A percentile compares a stretch with the other conserved stretches of the same genome.
These are phyloP conservation scores for Neomicropteryx cornuta DNA, from an alignment of 1,140 invertebrate species.

Conservation along the genomic window DNA sequence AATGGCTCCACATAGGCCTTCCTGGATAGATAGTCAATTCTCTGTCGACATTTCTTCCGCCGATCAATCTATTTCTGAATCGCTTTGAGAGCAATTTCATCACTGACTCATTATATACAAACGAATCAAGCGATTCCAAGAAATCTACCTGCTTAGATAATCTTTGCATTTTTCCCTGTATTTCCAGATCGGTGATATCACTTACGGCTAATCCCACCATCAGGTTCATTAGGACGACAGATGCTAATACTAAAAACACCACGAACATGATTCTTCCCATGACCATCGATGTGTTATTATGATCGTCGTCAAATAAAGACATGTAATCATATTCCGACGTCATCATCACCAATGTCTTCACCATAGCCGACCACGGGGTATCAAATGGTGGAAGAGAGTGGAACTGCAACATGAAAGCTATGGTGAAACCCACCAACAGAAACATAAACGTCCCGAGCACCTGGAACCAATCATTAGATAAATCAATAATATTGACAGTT, in stretches of 20 bases:
- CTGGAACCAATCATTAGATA: too few species aligned
- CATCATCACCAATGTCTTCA: constrained; percentile 46
- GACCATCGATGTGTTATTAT: constrained; percentile 21
- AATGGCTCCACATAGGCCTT: constrained; percentile 23
- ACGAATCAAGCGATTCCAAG: constrained; percentile 29
- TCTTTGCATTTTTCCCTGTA: constrained; percentile 36
- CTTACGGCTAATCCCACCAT: constrained; percentile 52
- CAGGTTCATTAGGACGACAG: constrained; percentile 51
- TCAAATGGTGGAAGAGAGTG: constrained; percentile 30
- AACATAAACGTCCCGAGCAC: constrained; percentile 35
- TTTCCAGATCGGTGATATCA: constrained; percentile 47
- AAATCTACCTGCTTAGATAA: constrained; percentile 36
- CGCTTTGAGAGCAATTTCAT: constrained; percentile 21
- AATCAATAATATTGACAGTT: too few species aligned
- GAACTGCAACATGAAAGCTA: constrained; percentile 43
- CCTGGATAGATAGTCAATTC: constrained; percentile 23
- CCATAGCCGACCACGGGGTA: constrained; percentile 32
- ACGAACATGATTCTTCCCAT: constrained; percentile 44
- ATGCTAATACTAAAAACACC: constrained; percentile 46
- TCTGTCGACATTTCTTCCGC: constrained; percentile 21
- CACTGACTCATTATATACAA: constrained; percentile 27
- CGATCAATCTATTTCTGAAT: constrained; percentile 21
- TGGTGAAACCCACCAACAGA: constrained; percentile 40
- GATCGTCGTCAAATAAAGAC: constrained; percentile 28
- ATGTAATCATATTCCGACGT: constrained; percentile 43